Base-by-base conservation (phyloP, 2,888 invertebrate genomes). In the Halictus ligatus region DNA sequence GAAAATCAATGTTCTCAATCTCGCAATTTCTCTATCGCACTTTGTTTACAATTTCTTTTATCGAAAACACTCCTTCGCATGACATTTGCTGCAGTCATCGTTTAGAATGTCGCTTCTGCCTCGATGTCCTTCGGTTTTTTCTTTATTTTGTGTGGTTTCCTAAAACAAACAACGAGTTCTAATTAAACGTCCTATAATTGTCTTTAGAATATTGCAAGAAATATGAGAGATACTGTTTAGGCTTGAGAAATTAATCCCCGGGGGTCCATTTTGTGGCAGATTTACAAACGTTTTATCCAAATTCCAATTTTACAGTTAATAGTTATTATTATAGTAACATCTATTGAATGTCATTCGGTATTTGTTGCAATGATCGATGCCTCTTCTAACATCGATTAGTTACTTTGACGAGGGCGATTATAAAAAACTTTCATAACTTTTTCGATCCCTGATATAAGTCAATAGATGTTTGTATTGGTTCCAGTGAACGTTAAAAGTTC, bases 61-160 rank as follows among this genome's bases (percentile, higher is more conserved):
- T 35, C 54, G 8, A 13, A 60, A 50, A 71, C 46, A 69, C 67
- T 77, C 35, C 29, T 73, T 64, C 46, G 29, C n/a, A 3, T 48
- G 48, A 60, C 12, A n/a, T 29, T 78, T 73, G 64, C 69, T 21
- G 50, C 77, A 86, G 80, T 83, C 80, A 88, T 88, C 75, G 50
- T 84, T 92, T 83, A 94, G 50, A 94, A 88, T 29, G 91, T 82
- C 54, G 87, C 91, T 84, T 94, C 94, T 12, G 90, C 92, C 85
- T 93, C 93, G 8, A 88, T 67, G 29, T 92, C 90, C 58, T 88
- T 90, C 15, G n/a, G 25, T 6, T 40, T 35, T 46, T 88, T 91
- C 75, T 89, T 87, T 54, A 64, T 77, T 64, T 78, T 86, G 46
- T 83, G 85, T 18, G 29, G 35, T 82, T 88, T 91, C 82, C 91